phyloP scores from a whole-genome alignment of 2,888 invertebrate genomes.

The Pachymerium ferrugineum region DNA sequence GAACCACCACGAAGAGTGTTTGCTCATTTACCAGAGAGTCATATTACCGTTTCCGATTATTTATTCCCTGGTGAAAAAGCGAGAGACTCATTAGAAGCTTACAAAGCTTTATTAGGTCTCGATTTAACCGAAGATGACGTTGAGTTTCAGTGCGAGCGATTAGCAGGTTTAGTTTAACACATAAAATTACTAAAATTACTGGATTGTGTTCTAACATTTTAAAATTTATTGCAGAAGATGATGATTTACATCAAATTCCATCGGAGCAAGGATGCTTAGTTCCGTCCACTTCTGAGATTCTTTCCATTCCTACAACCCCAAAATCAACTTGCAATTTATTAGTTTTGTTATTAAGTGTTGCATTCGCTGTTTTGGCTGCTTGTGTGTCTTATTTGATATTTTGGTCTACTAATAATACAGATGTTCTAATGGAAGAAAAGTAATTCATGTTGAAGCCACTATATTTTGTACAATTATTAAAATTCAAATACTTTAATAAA shows the following conservation, averaged over 20 bases:
- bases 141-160: slow-evolving; percentile 67
- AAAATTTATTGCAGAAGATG: neutral
- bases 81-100: slow-evolving; percentile 71
- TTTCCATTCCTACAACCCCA: neutral
- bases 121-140: slow-evolving; percentile 64
- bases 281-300: neutral
- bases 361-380: too few relatives aligned
- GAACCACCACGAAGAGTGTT: slow-evolving; percentile 83
- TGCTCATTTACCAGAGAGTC: slow-evolving; percentile 60
- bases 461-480: too few relatives aligned
- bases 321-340: neutral
- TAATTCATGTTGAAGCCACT: too few relatives aligned
- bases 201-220: neutral
- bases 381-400: too few relatives aligned
- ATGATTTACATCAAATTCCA: neutral
- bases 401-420: too few relatives aligned
- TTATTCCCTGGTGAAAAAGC: slow-evolving; percentile 84
- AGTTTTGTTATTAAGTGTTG: too few relatives aligned
- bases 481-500: too few relatives aligned
- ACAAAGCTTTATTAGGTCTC: slow-evolving; percentile 74
- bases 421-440: too few relatives aligned
- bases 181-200: neutral
- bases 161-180: slow-evolving; percentile 59
- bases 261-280: neutral
- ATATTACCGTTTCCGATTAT: slow-evolving; percentile 77